phyloP scores from a whole-genome alignment of 2,797 vertebrate genomes.

The Pampus argenteus region DNA sequence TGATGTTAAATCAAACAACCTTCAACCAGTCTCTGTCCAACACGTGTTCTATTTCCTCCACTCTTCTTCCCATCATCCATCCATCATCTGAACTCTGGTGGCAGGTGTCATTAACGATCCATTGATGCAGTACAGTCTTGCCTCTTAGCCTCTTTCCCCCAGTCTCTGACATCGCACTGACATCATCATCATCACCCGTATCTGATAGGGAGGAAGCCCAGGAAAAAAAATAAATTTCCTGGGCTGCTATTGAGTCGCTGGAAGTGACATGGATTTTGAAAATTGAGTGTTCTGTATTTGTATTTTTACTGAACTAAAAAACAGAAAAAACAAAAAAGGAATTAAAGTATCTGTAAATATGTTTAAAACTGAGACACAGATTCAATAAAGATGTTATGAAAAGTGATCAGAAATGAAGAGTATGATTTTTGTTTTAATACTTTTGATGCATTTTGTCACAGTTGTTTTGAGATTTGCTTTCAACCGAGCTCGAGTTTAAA shows the following conservation, averaged over 20 bases:
- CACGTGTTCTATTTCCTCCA: neutral
- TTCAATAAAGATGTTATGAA: slow-evolving; percentile 88
- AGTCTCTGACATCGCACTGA: slow-evolving; percentile 40
- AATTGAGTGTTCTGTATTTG: slow-evolving; percentile 86
- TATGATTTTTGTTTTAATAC: neutral
- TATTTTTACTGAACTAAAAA: slow-evolving; percentile 86
- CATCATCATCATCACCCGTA: slow-evolving; percentile 50
- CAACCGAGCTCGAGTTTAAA: no score
- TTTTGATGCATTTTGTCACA: neutral
- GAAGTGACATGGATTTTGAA: slow-evolving; percentile 77
- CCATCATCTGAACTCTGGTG: slow-evolving; percentile 12
- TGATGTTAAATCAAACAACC: neutral
- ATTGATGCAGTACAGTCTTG: slow-evolving; percentile 30
- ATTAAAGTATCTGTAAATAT: slow-evolving; percentile 87
- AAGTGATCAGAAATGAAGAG: slow-evolving; percentile 63
- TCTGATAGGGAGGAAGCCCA: slow-evolving; percentile 53
- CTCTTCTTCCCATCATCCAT: slow-evolving; percentile 26
- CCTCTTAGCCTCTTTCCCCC: neutral
- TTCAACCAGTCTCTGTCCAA: neutral
- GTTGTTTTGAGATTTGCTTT: neutral
- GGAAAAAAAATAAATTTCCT: slow-evolving; percentile 26
- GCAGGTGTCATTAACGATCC: slow-evolving; percentile 25
- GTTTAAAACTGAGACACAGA: slow-evolving; percentile 86
- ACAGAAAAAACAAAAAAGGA: slow-evolving; percentile 63
- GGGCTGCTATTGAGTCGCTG: slow-evolving; percentile 47